Conservation (phyloP, 2,888 invertebrate genomes). For the Drosophila paucipuncta region DNA sequence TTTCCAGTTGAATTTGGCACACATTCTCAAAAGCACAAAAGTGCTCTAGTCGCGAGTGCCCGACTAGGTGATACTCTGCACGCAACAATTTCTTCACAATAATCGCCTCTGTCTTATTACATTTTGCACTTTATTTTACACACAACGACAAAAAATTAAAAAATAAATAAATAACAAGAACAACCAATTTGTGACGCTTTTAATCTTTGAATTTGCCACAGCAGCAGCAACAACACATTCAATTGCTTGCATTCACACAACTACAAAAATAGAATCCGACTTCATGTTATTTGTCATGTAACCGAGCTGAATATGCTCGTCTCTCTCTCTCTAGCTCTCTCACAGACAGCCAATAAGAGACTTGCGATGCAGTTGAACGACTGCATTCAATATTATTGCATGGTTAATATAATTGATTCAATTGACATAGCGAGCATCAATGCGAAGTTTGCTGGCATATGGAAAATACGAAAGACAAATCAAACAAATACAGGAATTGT, state of each 20-base stretch:
- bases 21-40: conserved; percentile 15
- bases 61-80: background rate
- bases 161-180: background rate
- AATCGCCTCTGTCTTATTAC: background rate
- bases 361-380: background rate
- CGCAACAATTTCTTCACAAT: background rate
- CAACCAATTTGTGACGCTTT: background rate
- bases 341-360: background rate
- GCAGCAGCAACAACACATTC: background rate
- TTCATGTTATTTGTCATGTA: background rate
- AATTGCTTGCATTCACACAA: background rate
- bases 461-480: background rate
- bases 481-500: background rate
- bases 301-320: no score
- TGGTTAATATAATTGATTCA: background rate
- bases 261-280: background rate
- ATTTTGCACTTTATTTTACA: background rate
- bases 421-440: background rate
- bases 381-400: background rate
- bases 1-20: conserved; percentile 33
- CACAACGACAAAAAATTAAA: background rate
- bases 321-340: no score
- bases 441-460: no score
- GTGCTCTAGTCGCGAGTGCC: background rate
- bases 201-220: background rate